phyloP scores from a whole-genome alignment of 2,113 vertebrate species.

The Daboia siamensis region DNA sequence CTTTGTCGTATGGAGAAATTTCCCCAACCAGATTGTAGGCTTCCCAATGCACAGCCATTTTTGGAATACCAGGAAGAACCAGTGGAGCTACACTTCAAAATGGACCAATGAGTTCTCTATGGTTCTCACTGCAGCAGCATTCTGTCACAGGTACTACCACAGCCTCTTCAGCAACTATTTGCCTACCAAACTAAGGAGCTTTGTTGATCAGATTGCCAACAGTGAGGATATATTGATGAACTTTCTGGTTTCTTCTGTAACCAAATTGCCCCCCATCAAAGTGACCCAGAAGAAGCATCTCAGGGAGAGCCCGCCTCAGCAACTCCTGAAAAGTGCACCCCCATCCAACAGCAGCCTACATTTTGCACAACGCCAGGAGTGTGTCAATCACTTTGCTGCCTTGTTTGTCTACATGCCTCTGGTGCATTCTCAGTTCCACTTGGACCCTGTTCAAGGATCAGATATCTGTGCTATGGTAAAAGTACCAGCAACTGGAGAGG shows the following conservation, averaged over 20 bases:
- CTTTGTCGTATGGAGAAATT: constrained; percentile 88
- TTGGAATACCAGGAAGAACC: constrained; percentile 78
- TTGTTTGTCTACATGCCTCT: constrained; percentile 93
- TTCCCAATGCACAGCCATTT: constrained; percentile 86
- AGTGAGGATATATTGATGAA: constrained; percentile 94
- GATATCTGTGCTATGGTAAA: constrained; percentile 89
- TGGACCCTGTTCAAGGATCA: constrained; percentile 97
- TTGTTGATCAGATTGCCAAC: constrained; percentile 78
- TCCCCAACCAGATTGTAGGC: constrained; percentile 90
- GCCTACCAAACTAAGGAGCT: constrained; percentile 74
- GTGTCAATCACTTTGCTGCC: constrained; percentile 75
- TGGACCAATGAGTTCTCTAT: constrained; percentile 91
- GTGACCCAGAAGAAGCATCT: constrained; percentile 83
- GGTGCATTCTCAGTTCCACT: constrained; percentile 85
- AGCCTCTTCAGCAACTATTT: constrained; percentile 85
- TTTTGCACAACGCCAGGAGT: constrained; percentile 78
- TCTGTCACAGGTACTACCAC: constrained; percentile 97
- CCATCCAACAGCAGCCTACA: background rate
- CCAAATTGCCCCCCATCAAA: constrained; percentile 89
- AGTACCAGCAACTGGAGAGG: constrained; percentile 86
- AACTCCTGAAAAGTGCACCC: constrained; percentile 4
- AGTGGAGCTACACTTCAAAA: constrained; percentile 86
- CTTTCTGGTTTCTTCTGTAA: constrained; percentile 86
- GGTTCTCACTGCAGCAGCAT: constrained; percentile 84
- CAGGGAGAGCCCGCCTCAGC: constrained; percentile 69